Percentiles rank a stretch among this genome's conserved stretches.
phyloP scores from a whole-genome alignment of 37 sponge, comb jelly and placozoan genomes.

The Mnemiopsis leidyi region DNA sequence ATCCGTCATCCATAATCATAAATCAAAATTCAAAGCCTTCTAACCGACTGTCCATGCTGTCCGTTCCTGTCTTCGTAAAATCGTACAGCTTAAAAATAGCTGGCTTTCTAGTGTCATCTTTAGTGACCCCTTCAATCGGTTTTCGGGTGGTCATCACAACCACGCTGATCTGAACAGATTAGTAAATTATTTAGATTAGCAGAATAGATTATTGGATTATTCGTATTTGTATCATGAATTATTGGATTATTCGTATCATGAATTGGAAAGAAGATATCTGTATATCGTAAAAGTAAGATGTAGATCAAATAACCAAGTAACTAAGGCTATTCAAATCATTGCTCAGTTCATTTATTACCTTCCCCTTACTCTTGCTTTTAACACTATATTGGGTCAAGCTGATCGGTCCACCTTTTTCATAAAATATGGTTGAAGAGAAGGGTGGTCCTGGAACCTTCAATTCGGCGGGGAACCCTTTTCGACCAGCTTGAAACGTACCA shows the following conservation, averaged over 20 bases:
- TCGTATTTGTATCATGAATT: background rate
- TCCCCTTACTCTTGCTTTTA: background rate
- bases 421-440: background rate
- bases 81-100: slow-evolving; percentile 10
- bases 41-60: background rate
- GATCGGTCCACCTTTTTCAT: background rate
- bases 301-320: no score
- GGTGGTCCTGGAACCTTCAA: background rate
- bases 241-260: no score
- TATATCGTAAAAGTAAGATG: no score
- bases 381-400: background rate
- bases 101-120: background rate
- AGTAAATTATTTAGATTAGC: background rate
- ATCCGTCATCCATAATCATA: no score
- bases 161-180: background rate
- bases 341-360: no score
- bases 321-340: no score
- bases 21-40: no score
- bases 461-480: background rate
- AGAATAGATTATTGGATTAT: background rate
- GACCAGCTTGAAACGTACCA: background rate
- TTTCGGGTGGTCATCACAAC: background rate
- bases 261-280: no score
- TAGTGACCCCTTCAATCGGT: background rate
- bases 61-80: background rate